Base-by-base conservation (phyloP, 1,140 invertebrate species). In the Lysiphlebus fabarum region DNA sequence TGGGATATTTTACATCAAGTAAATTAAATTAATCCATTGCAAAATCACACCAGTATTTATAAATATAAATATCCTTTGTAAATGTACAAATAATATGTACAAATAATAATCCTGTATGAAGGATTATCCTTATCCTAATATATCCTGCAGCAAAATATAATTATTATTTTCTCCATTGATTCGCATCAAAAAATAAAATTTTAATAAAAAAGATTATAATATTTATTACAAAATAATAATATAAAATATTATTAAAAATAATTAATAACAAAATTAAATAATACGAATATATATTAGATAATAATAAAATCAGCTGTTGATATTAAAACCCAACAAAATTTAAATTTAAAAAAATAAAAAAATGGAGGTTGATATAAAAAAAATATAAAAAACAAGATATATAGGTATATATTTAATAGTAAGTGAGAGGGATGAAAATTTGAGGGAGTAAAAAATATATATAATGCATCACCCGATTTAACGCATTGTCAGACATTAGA, bases 121-220 rank as follows among this genome's bases (percentile, higher is more conserved):
- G 64, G 66, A 67, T 67, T 62, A 67, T 67, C 66, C 66, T 36
- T 62, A 48, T 62, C 57, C 62, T 59, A 43, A 45, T 45, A 10
- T 55, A 2, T 26, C 17, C 17, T 26, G 17, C 17, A 26, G 17
- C 17, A 26, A 26, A 26, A 26, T 26, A 26, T 2, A 2, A 26
- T 26, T 26, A 26, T 26, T 26, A 26, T 1, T 1, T n/a, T n/a
- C n/a, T n/a, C 2, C 17, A 26, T 26, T 26, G 17, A 26, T 26
- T 26, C 17, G n/a, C n/a, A 26, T 26, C 17, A 26, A 4, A 26
- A 26, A 26, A 26, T 17, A 17, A 26, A 26, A n/a, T n/a, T n/a
- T n/a, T n/a, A n/a, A n/a, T n/a, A n/a, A n/a, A n/a, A n/a, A n/a
- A n/a, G n/a, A n/a, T n/a, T n/a, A n/a, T n/a, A n/a, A n/a, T n/a